Base-by-base conservation (phyloP, 2,888 invertebrate species). In the Zaprionus lineosus region DNA sequence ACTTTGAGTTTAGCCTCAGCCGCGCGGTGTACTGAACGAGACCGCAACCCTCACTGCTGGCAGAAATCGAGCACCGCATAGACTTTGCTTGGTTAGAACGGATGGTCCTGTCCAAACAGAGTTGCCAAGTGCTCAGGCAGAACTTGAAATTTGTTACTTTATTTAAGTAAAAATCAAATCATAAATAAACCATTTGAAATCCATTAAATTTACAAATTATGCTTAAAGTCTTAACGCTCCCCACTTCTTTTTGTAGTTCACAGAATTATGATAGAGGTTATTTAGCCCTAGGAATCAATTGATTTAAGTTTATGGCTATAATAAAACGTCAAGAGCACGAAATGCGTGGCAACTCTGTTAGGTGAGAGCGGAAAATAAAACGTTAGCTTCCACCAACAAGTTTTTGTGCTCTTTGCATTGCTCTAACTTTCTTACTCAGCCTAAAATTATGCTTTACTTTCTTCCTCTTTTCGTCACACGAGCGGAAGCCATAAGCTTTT, bases 11-110 rank as follows among this genome's bases (percentile, higher is more conserved):
- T 33, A 37, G 52, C 31, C 57, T 62, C 61, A 73, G 63, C 58
- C 70, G 62, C 86, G 76, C 71, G 70, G 74, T 71, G 71, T 69
- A 74, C 76, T 74, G 56, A 61, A 74, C 65, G 70, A 81, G 74
- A 79, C 83, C 79, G 78, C 86, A 82, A 81, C 75, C 86, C 83
- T 86, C 74, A 87, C 84, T 86, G 77, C 68, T 69, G 52, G 26
- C 39, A 26, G 31, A 15, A 51, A 26, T 21, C 48, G 48, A 68
- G 52, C 33, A 36, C 44, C 50, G 58, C 68, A 33, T 53, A 37
- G 53, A 50, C 53, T 39, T 57, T 52, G 36, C 56, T 51, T 34
- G 31, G 50, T 48, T 39, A 48, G 59, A 64, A 37, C 52, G 31
- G 28, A 34, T 12, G 28, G 7, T 21, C 44, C 57, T 55, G 34